Conservation (phyloP, 1,140 invertebrate genomes). For the Papilio dardanus region DNA sequence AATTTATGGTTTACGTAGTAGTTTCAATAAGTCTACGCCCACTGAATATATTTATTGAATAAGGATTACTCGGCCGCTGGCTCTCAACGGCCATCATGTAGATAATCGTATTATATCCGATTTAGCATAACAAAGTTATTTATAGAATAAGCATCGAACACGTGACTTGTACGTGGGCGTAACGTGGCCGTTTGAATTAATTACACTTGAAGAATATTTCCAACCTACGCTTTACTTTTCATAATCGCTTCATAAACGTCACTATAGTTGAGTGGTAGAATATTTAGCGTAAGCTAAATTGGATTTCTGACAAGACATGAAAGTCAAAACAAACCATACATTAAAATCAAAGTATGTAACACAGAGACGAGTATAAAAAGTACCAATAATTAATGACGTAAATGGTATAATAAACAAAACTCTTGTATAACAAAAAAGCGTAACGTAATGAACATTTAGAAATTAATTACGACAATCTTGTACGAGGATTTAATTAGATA, state of each 20-base stretch:
- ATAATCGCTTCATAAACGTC: background rate
- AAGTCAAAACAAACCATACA: too few relatives aligned
- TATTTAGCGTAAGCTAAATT: too few relatives aligned
- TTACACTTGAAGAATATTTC: background rate
- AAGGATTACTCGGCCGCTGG: slow-evolving; percentile 3
- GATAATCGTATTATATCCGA: slow-evolving; percentile 25
- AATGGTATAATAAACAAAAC: too few relatives aligned
- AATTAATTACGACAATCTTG: background rate
- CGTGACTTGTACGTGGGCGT: background rate
- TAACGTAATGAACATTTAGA: slow-evolving; percentile 7
- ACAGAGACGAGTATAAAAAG: too few relatives aligned
- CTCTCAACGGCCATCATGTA: slow-evolving; percentile 17
- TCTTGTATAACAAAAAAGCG: background rate
- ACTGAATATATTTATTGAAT: slow-evolving; percentile 15
- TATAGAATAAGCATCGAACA: background rate
- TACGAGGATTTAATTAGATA: slow-evolving; percentile 34
- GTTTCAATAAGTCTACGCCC: slow-evolving; percentile 19
- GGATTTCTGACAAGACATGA: too few relatives aligned
- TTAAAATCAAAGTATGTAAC: too few relatives aligned
- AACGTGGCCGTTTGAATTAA: background rate
- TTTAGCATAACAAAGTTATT: background rate
- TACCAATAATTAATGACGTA: too few relatives aligned
- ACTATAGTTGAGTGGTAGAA: background rate
- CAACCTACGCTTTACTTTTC: background rate
- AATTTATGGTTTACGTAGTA: background rate